Conservation (phyloP, 2,888 invertebrate genomes). For the Luperina nickerlii region DNA sequence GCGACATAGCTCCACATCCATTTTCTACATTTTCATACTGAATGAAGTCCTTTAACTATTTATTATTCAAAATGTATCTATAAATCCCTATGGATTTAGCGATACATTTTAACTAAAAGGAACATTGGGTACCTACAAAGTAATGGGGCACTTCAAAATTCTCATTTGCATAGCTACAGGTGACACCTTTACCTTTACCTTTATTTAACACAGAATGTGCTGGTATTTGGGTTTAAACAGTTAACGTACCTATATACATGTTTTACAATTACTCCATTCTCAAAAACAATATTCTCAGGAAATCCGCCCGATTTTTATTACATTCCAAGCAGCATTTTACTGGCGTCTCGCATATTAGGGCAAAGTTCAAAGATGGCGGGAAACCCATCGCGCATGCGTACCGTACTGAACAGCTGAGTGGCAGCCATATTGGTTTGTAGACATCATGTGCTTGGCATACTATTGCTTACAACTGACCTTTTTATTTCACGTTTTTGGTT, state of each 20-base stretch:
- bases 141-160: constrained; percentile 9
- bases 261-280: constrained; percentile 30
- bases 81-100: background rate
- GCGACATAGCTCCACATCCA: background rate
- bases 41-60: background rate
- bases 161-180: constrained; percentile 25
- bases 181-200: background rate
- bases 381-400: constrained; percentile 85
- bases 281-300: constrained; percentile 25
- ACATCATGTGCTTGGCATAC: constrained; percentile 66
- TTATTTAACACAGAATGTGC: constrained; percentile 18
- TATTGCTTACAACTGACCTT: constrained; percentile 61
- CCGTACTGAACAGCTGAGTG: constrained; percentile 83
- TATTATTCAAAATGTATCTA: no score
- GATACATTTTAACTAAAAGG: background rate
- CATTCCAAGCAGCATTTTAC: constrained; percentile 61
- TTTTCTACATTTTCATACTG: background rate
- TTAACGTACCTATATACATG: constrained; percentile 17
- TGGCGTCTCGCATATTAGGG: constrained; percentile 48
- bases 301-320: constrained; percentile 52
- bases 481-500: constrained; percentile 41
- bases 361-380: constrained; percentile 85
- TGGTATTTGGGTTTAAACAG: constrained; percentile 19
- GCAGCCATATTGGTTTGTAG: constrained; percentile 83
- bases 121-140: background rate